phyloP scores from a whole-genome alignment of 2,888 invertebrate genomes.

The Sinhomidia bicolor region DNA sequence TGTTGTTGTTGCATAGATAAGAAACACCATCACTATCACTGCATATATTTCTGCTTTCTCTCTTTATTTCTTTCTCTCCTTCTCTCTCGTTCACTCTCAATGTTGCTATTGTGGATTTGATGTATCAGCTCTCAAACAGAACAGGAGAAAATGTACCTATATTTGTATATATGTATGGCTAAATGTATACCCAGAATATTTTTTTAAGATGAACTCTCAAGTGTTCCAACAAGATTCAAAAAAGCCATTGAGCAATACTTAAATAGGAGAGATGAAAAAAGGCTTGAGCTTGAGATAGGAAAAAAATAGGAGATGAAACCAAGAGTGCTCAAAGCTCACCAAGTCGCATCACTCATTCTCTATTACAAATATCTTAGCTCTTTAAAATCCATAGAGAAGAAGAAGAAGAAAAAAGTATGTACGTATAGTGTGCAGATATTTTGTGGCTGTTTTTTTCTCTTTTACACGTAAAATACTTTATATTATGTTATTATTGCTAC shows the following conservation, averaged over 20 bases:
- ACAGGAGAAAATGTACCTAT: neutral
- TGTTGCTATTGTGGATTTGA: conserved; percentile 18
- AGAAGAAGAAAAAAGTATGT: conserved; percentile 9
- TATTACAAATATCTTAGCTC: conserved; percentile 52
- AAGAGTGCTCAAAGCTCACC: conserved; percentile 61
- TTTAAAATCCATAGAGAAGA: conserved; percentile 30
- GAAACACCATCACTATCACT: too few species aligned
- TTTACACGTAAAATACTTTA: conserved; percentile 5
- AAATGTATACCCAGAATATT: too few species aligned
- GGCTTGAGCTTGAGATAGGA: conserved; percentile 26
- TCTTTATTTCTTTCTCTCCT: too few species aligned
- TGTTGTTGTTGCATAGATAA: conserved; percentile 62
- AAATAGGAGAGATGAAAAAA: conserved; percentile 38
- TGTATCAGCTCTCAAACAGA: neutral
- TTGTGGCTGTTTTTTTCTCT: neutral
- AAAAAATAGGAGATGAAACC: conserved; percentile 42
- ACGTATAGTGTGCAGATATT: too few species aligned
- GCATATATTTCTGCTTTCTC: conserved; percentile 28
- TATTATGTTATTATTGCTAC: conserved; percentile 23
- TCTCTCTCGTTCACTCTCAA: neutral
- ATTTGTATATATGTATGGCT: neutral
- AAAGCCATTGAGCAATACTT: conserved; percentile 42
- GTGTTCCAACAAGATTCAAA: conserved; percentile 25
- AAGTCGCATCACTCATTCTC: conserved; percentile 62
- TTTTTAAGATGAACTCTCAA: conserved; percentile 54